Evolutionary conservation across 2,888 invertebrate species (phyloP).

Genomic region (Portevinia maculata): DNA sequence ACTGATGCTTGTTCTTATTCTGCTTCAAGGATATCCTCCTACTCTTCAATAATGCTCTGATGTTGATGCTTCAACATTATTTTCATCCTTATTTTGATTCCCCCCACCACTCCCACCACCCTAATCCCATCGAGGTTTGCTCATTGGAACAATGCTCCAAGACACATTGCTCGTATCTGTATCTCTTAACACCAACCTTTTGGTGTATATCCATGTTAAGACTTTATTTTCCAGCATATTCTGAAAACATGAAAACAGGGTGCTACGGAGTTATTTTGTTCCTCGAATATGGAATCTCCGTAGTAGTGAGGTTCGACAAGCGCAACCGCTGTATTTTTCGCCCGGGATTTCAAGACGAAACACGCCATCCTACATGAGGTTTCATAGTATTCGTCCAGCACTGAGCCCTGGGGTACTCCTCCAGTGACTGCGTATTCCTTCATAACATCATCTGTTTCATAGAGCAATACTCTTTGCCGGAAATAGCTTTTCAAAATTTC

Average conservation of each 20-base stretch:
- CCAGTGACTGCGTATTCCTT: too few relatives aligned
- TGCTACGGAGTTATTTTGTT: conserved; percentile 6
- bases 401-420: too few relatives aligned
- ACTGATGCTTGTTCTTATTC: conserved; percentile 60
- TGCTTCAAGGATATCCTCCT: conserved; percentile 70
- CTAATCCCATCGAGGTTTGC: conserved; percentile 37
- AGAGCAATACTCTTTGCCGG: too few relatives aligned
- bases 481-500: too few relatives aligned
- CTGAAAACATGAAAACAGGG: conserved; percentile 41
- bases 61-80: conserved; percentile 67
- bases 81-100: conserved; percentile 40
- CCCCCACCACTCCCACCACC: conserved; percentile 1
- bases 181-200: conserved; percentile 68
- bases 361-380: too few relatives aligned
- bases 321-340: too few relatives aligned
- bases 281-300: not conserved
- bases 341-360: too few relatives aligned
- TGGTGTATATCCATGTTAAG: conserved; percentile 60
- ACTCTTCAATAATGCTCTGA: conserved; percentile 46
- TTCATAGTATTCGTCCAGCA: too few relatives aligned
- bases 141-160: conserved; percentile 68
- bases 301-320: too few relatives aligned
- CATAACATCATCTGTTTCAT: too few relatives aligned
- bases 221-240: conserved; percentile 53
- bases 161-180: conserved; percentile 67